Conservation (phyloP, 2,797 vertebrate species). For the Nannoperca obscura region DNA sequence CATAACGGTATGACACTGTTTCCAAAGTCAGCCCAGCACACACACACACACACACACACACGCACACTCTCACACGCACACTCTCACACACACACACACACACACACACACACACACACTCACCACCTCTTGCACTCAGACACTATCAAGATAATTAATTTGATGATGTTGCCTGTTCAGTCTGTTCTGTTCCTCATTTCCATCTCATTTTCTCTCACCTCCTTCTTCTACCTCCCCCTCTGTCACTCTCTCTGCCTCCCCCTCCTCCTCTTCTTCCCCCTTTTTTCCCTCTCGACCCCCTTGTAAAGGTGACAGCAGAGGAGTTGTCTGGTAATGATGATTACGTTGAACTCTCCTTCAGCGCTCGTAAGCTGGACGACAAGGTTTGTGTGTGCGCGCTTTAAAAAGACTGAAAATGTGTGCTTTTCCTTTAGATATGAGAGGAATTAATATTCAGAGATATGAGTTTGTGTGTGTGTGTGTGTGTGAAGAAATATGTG, state of each 20-base stretch:
- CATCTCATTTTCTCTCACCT: conserved; percentile 69
- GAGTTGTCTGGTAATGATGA: conserved; percentile 98
- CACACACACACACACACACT: conserved; percentile 11
- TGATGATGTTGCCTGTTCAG: conserved; percentile 66
- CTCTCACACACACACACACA: conserved; percentile 3
- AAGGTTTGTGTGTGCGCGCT: conserved; percentile 86
- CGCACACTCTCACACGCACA: conserved; percentile 14
- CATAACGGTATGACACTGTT: conserved; percentile 90
- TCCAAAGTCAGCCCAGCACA: conserved; percentile 6
- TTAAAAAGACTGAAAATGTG: not conserved
- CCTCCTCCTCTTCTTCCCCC: not conserved
- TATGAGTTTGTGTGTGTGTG: conserved; percentile 24
- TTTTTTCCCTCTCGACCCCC: not conserved
- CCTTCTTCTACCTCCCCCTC: conserved; percentile 15
- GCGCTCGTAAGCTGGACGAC: conserved; percentile 97
- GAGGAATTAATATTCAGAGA: conserved; percentile 37
- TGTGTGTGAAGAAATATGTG: conserved; percentile 19
- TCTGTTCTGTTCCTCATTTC: conserved; percentile 68
- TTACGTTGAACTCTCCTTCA: conserved; percentile 98
- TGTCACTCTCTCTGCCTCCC: not conserved
- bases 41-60: conserved; percentile 23
- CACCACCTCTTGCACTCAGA: conserved; percentile 35
- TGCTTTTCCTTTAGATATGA: conserved; percentile 25
- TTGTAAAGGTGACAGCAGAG: conserved; percentile 93
- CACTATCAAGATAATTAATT: conserved; percentile 69